A percentile compares a stretch with the other conserved stretches of the same genome.
Evolutionary conservation across 92 coral and sea anemone species (phyloP).

Genomic region (Zoanthus sociatus): DNA sequence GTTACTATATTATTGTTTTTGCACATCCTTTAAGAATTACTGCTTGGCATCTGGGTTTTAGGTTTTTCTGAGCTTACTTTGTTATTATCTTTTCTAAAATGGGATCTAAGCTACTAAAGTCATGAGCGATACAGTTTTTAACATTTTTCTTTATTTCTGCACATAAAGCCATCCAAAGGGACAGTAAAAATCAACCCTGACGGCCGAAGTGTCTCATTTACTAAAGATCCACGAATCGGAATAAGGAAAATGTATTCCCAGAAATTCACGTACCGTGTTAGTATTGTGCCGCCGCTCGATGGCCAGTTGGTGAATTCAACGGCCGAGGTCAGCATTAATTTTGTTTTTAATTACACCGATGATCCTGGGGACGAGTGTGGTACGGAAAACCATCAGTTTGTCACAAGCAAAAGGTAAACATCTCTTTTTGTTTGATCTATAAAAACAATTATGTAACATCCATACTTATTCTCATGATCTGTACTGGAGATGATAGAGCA

Average conservation of each 20-base stretch:
- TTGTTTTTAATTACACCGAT: constrained; percentile 45
- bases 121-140: not conserved
- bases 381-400: not conserved
- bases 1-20: too few species aligned
- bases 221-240: constrained; percentile 46
- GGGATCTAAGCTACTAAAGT: not conserved
- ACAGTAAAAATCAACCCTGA: constrained; percentile 77
- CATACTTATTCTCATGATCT: too few species aligned
- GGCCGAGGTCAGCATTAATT: constrained; percentile 40
- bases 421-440: not conserved
- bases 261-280: constrained; percentile 68
- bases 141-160: not conserved
- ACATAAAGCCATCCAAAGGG: constrained; percentile 74
- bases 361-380: constrained; percentile 42
- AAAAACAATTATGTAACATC: not conserved
- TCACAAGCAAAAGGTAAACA: constrained; percentile 28
- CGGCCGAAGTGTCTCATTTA: constrained; percentile 70
- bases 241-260: constrained; percentile 56
- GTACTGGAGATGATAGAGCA: too few species aligned
- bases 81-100: not conserved
- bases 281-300: constrained; percentile 53
- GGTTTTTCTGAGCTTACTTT: too few species aligned
- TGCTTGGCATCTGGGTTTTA: too few species aligned
- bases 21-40: too few species aligned
- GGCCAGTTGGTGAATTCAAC: constrained; percentile 57